Conservation (phyloP, 1,140 invertebrate genomes). For the Teleogryllus occipitalis region DNA sequence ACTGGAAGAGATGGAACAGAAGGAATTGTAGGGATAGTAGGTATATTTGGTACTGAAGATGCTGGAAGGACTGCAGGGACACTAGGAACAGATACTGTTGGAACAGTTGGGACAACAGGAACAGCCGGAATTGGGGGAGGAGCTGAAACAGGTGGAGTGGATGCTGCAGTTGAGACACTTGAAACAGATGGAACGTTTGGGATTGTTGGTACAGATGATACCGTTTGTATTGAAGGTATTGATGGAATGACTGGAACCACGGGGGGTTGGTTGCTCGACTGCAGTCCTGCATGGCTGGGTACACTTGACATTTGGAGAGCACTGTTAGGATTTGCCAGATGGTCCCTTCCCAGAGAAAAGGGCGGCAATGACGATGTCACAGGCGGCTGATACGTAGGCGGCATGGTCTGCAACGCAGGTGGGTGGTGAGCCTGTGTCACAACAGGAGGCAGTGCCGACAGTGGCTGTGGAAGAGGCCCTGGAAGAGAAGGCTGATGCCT, state of each 20-base stretch:
- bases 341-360: constrained; percentile 22
- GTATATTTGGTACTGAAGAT: not conserved
- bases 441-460: constrained; percentile 19
- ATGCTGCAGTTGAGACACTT: constrained; percentile 32
- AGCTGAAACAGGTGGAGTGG: constrained; percentile 30
- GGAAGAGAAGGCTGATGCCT: not conserved
- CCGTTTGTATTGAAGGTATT: constrained; percentile 27
- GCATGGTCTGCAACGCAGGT: constrained; percentile 23
- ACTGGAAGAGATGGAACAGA: not conserved
- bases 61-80: not conserved
- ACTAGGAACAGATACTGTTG: not conserved
- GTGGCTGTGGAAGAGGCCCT: constrained; percentile 8
- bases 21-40: not conserved
- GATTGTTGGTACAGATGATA: constrained; percentile 31
- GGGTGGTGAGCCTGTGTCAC: constrained; percentile 25
- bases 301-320: constrained; percentile 22
- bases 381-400: constrained; percentile 18
- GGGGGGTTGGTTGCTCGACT: constrained; percentile 23
- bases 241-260: constrained; percentile 22
- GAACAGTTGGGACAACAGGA: constrained; percentile 11
- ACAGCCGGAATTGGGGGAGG: constrained; percentile 28
- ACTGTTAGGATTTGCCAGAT: constrained; percentile 13
- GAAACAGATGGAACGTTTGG: constrained; percentile 28
- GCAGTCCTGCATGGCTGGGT: constrained; percentile 22
- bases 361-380: constrained; percentile 27